These are phyloP conservation scores for Zygaena filipendulae DNA, from an alignment of 2,888 invertebrate genomes.

Conservation along the genomic window DNA sequence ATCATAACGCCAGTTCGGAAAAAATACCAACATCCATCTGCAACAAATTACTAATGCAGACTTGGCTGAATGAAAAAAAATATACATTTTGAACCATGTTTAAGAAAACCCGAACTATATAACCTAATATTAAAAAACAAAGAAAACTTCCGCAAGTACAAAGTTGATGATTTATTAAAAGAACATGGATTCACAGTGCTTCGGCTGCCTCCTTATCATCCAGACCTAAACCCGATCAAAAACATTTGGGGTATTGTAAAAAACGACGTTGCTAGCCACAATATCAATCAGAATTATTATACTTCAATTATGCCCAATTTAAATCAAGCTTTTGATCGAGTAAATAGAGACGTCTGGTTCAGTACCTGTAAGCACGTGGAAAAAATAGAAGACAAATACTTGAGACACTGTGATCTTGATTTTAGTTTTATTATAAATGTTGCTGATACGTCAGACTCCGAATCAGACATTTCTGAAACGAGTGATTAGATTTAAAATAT, in stretches of 20 bases:
- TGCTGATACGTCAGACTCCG: conserved; percentile 4
- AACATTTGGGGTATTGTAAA: conserved; percentile 7
- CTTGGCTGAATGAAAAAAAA: not conserved
- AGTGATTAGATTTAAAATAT: too few relatives aligned
- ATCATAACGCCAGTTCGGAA: conserved; percentile 12
- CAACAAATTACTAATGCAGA: too few relatives aligned
- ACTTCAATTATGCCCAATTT: conserved; percentile 7
- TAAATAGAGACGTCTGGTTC: conserved; percentile 6
- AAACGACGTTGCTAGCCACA: conserved; percentile 4
- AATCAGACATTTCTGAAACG: too few relatives aligned
- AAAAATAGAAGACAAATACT: conserved; percentile 7
- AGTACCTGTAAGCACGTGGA: conserved; percentile 8
- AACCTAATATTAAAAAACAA: conserved; percentile 1
- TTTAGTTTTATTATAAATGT: conserved; percentile 9
- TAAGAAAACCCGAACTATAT: not conserved
- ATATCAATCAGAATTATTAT: conserved; percentile 5
- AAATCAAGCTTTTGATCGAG: conserved; percentile 6
- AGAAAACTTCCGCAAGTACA: not conserved
- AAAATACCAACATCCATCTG: conserved; percentile 7
- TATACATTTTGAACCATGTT: not conserved
- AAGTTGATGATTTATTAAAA: conserved; percentile 1
- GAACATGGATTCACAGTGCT: conserved; percentile 6
- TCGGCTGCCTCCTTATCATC: conserved; percentile 10
- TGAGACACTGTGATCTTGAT: conserved; percentile 8
- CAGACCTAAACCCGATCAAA: conserved; percentile 10